These are phyloP conservation scores for Drosophila miranda DNA, from an alignment of 1,140 invertebrate genomes.

Conservation along the genomic window DNA sequence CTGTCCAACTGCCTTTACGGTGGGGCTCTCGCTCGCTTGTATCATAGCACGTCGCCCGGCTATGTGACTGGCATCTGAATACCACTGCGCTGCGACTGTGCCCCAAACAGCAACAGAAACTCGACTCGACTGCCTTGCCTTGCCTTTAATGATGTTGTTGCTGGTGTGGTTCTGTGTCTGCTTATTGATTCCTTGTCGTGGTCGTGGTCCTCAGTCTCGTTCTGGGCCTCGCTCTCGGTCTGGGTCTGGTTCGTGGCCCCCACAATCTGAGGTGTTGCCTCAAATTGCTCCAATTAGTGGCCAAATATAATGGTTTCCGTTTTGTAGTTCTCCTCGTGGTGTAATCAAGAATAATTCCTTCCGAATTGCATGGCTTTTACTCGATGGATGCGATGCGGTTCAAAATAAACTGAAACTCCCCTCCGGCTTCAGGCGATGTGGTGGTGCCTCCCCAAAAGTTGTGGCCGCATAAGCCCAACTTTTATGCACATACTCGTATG, in stretches of 20 bases:
- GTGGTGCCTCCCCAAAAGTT: slow-evolving; percentile 3
- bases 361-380: slow-evolving; percentile 67
- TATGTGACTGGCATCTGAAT: slow-evolving; percentile 77
- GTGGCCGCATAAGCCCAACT: no score
- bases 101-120: no score
- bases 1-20: slow-evolving; percentile 58
- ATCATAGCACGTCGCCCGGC: slow-evolving; percentile 73
- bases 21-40: slow-evolving; percentile 49
- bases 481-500: no score
- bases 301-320: slow-evolving; percentile 72
- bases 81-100: neutral
- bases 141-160: slow-evolving; percentile 59
- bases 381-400: slow-evolving; percentile 25
- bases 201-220: neutral
- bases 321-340: slow-evolving; percentile 51
- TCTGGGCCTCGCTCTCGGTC: no score
- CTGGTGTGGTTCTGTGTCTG: slow-evolving; percentile 29
- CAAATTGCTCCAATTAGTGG: slow-evolving; percentile 79
- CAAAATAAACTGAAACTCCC: no score
- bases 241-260: neutral
- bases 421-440: no score
- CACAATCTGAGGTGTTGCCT: slow-evolving; percentile 68
- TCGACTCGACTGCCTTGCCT: neutral
- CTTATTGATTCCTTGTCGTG: slow-evolving; percentile 65
- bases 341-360: slow-evolving; percentile 71